Conservation (phyloP, 2,797 vertebrate species). For the Aeoliscus strigatus region DNA sequence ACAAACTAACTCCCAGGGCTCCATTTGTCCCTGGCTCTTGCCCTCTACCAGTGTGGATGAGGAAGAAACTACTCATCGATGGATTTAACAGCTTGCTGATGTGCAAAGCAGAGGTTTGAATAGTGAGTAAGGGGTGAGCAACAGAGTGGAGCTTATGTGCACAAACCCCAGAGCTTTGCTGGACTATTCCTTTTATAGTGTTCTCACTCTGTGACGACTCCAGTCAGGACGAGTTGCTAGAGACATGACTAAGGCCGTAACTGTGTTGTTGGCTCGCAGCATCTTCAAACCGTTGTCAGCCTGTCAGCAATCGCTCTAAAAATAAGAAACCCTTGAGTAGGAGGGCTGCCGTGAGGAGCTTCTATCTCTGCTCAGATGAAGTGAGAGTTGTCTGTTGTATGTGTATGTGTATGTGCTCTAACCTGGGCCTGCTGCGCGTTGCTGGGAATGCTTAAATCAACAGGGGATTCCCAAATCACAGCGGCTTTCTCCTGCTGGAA, state of each 20-base stretch:
- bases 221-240: slow-evolving; percentile 24
- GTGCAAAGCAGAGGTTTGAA: slow-evolving; percentile 51
- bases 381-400: slow-evolving; percentile 52
- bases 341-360: slow-evolving; percentile 39
- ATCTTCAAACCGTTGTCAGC: too few species aligned
- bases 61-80: slow-evolving; percentile 59
- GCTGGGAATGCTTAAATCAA: slow-evolving; percentile 55
- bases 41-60: slow-evolving; percentile 44
- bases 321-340: slow-evolving; percentile 61
- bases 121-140: slow-evolving; percentile 69
- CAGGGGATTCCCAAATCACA: slow-evolving; percentile 67
- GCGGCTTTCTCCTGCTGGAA: slow-evolving; percentile 67
- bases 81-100: slow-evolving; percentile 45
- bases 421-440: slow-evolving; percentile 37
- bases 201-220: slow-evolving; percentile 38
- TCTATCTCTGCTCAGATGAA: slow-evolving; percentile 51
- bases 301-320: slow-evolving; percentile 58
- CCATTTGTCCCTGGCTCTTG: slow-evolving; percentile 28
- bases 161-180: slow-evolving; percentile 48
- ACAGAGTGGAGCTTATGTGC: slow-evolving; percentile 47
- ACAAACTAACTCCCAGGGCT: slow-evolving; percentile 32
- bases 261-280: slow-evolving; percentile 43
- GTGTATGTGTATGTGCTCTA: slow-evolving; percentile 29
- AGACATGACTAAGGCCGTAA: slow-evolving; percentile 62
- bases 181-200: slow-evolving; percentile 67